Evolutionary conservation across 2,888 invertebrate genomes (phyloP).

Genomic region (Ectropis crepuscularia): DNA sequence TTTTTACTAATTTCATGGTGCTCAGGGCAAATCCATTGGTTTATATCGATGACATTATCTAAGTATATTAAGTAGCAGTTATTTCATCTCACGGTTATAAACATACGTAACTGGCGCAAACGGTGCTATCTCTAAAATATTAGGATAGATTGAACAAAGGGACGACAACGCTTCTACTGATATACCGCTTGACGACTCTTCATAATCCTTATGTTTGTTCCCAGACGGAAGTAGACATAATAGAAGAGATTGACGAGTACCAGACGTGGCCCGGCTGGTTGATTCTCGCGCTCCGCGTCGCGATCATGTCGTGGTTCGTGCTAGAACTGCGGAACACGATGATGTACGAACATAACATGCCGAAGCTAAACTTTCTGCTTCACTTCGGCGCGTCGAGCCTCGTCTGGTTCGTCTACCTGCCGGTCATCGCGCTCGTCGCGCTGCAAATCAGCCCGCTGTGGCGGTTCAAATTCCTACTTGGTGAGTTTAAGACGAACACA

Average conservation of each 20-base stretch:
- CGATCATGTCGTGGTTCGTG: constrained; percentile 96
- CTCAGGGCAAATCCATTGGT: too few species aligned
- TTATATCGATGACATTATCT: too few species aligned
- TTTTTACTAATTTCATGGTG: too few species aligned
- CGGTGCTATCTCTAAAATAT: too few species aligned
- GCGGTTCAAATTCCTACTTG: constrained; percentile 96
- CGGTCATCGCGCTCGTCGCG: constrained; percentile 96
- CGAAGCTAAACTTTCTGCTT: constrained; percentile 95
- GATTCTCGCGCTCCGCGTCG: constrained; percentile 92
- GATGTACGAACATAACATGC: constrained; percentile 83
- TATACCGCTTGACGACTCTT: too few species aligned
- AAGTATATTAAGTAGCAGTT: too few species aligned
- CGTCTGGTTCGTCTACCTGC: constrained; percentile 99
- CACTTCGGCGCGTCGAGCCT: constrained; percentile 99
- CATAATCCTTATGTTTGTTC: constrained; percentile 29
- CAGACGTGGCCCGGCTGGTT: constrained; percentile 99
- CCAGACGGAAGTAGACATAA: constrained; percentile 97
- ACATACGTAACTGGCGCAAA: too few species aligned
- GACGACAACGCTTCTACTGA: too few species aligned
- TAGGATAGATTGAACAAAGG: too few species aligned
- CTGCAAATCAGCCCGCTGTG: constrained; percentile 97
- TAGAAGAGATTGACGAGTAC: constrained; percentile 98
- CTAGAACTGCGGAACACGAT: constrained; percentile 86
- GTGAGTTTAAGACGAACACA: constrained; percentile 79
- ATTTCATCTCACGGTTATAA: too few species aligned